These are phyloP conservation scores for Dipus sagitta DNA, from an alignment of 2,797 vertebrate genomes.

Conservation along the genomic window DNA sequence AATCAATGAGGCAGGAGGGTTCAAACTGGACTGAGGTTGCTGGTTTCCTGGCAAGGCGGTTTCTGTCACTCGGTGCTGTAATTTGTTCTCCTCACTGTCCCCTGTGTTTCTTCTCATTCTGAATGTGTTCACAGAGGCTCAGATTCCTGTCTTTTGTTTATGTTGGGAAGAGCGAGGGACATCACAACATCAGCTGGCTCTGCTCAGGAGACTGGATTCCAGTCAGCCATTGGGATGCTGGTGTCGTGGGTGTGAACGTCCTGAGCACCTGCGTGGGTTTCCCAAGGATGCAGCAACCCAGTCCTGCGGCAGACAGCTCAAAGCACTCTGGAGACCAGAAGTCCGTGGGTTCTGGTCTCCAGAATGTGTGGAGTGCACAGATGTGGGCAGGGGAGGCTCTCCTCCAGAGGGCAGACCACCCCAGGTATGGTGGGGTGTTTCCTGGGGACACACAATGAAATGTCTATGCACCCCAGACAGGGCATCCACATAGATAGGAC, in stretches of 20 bases:
- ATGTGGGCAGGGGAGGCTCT: too few relatives aligned
- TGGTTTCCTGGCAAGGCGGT: constrained; percentile 38
- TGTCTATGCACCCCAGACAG: too few relatives aligned
- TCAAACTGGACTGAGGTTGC: too few relatives aligned
- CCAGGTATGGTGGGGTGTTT: too few relatives aligned
- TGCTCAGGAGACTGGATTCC: background rate
- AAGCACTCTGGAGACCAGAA: too few relatives aligned
- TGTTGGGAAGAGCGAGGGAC: background rate
- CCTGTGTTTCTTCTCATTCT: background rate
- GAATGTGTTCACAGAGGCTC: accelerated
- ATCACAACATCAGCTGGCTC: accelerated
- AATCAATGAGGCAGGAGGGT: background rate
- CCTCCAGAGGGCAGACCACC: too few relatives aligned
- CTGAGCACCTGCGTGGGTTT: too few relatives aligned
- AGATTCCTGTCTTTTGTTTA: background rate
- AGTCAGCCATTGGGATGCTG: accelerated
- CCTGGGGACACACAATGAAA: too few relatives aligned
- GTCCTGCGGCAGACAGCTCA: too few relatives aligned
- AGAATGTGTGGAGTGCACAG: too few relatives aligned
- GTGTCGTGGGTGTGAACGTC: accelerated
- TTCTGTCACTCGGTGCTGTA: background rate
- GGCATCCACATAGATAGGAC: too few relatives aligned
- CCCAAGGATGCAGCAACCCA: background rate
- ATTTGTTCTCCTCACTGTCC: accelerated
- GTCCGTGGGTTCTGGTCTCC: too few relatives aligned